Base-by-base conservation (phyloP, 2,113 vertebrate species). In the Aramus guarauna region DNA sequence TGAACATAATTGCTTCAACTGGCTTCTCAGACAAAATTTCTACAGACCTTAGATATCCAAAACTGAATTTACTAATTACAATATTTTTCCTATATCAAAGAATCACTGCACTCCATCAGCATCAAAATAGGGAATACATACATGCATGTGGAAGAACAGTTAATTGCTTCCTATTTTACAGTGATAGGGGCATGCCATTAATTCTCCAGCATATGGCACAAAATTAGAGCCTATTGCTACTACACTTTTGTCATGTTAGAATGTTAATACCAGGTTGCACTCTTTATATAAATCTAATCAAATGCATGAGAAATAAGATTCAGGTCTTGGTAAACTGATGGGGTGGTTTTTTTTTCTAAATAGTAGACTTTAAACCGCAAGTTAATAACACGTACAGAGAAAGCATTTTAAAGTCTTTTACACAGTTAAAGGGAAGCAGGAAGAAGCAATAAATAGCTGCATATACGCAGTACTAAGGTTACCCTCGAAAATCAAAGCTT, bases 161-260 rank as follows among this genome's bases (percentile, higher is more conserved):
- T 96, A 95, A 92, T 88, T 93, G 68, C n/a, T 91, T 88, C 29
- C 68, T 76, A 69, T 67, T 75, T 94, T 79, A 82, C 53, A 85
- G 63, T 23, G 3, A 64, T 34, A 88, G 74, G 76, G 56, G 43
- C 76, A 88, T 69, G 68, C 36, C 84, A 93, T 96, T 96, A 96
- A 90, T 90, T 94, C 72, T 76, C 80, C 75, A 96, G 68, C 90
- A 96, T 90, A 94, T 84, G 74, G 86, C 53, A 91, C 84, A 95
- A 83, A 95, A 95, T 92, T 86, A 96, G 69, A 77, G 30, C 45
- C 86, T 78, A 78, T 56, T 85, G 43, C 85, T 80, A 60, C 64
- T 58, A 67, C 27, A 55, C 97, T 92, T 91, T 95, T 78, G 68
- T 63, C 47, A 23, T 12, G 50, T 92, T 92, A 88, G 71, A 85